Conservation (phyloP, 1,140 invertebrate genomes). For the Drusus annulatus region DNA sequence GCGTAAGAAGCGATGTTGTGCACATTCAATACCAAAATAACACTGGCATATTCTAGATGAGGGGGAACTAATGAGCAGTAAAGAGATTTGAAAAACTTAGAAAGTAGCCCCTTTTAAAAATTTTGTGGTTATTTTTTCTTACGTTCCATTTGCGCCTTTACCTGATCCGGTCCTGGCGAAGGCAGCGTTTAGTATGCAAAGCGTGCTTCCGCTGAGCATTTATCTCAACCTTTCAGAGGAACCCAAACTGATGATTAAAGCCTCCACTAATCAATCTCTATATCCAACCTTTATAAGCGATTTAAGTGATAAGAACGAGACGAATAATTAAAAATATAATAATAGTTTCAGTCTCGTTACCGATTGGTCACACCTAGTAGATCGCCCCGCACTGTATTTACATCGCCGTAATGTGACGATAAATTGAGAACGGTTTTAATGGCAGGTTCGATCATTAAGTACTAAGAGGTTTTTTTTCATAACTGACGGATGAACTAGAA, state of each 20-base stretch:
- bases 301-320: slow-evolving; percentile 15
- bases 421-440: slow-evolving; percentile 36
- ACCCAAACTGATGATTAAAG: slow-evolving; percentile 1
- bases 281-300: neutral
- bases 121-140: no score
- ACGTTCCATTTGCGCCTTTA: no score
- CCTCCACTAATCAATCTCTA: neutral
- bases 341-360: slow-evolving; percentile 34
- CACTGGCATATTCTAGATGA: no score
- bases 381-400: slow-evolving; percentile 18
- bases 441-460: neutral
- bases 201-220: neutral
- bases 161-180: no score
- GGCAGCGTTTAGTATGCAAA: no score
- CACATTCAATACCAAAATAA: no score
- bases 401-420: slow-evolving; percentile 41
- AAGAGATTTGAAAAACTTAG: no score
- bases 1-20: no score
- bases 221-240: neutral
- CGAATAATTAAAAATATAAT: slow-evolving; percentile 36
- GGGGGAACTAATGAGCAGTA: no score
- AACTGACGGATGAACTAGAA: neutral
- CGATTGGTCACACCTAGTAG: slow-evolving; percentile 27
- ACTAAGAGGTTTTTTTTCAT: slow-evolving; percentile 7
- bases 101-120: no score